Evolutionary conservation across 1,140 invertebrate genomes (phyloP), one percentile per base, ranked within the genome.

Genomic region (Dolichoris vasculosae): DNA sequence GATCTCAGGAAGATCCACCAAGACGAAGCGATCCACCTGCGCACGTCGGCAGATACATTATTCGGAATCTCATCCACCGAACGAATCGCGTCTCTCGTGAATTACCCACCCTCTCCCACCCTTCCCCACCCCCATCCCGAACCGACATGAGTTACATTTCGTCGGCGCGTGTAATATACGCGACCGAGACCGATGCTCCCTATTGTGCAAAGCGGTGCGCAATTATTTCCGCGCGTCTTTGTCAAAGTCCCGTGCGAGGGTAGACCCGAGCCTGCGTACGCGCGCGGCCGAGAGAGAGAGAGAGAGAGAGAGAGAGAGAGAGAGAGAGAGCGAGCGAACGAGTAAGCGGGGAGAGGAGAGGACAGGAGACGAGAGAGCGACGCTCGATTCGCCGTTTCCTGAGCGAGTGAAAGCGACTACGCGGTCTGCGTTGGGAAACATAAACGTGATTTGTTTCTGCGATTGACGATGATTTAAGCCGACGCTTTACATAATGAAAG

Each of bases 391-490:
- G 82, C 78, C 73, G 59, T 84, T 84, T 84, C 43, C 75, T 63
- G 55, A 32, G 69, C 51, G 51, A 51, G 82, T 84, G 75, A 77
- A 84, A 84, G 82, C 75, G 38, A 55, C 46, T 23, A 13, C 35
- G 48, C 69, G n/a, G 46, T 9, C n/a, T 63, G 81, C 82, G 75
- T 84, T 84, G 75, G 43, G 73, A 67, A 84, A 84, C 55, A 40
- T 77, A 64, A 77, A 84, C 82, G 82, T 84, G 82, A 84, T 84
- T 84, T 78, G 82, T 84, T 84, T 84, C 38, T 48, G 40, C 73
- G 82, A 84, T 84, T 77, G 82, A 84, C 75, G 82, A 84, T 84
- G 73, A 77, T 84, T 77, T 84, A 84, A 84, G 48, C 43, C 55
- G 59, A 67, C 59, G 75, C 73, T 84, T 78, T 84, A 77, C 73